These are phyloP conservation scores for Gopherus flavomarginatus DNA, from an alignment of 2,113 vertebrate species.

Conservation along the genomic window DNA sequence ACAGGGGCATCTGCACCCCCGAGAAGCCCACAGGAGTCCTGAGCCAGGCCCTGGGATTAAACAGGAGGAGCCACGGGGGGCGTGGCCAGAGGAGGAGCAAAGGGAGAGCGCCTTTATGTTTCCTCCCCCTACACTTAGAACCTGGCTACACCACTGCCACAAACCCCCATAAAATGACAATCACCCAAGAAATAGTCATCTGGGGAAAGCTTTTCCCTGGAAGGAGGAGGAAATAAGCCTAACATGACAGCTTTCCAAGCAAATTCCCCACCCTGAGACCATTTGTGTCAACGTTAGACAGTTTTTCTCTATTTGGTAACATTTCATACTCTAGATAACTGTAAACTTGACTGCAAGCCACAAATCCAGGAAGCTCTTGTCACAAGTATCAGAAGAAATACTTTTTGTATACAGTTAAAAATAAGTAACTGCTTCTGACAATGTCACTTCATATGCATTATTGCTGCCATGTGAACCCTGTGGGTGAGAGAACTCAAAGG, in stretches of 20 bases:
- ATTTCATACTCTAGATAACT: neutral
- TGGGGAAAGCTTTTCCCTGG: neutral
- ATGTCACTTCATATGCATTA: conserved; percentile 31
- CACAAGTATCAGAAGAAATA: conserved; percentile 32
- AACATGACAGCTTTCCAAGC: neutral
- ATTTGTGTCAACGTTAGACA: neutral
- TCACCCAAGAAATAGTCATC: neutral
- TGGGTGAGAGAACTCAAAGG: conserved; percentile 33
- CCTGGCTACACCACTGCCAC: neutral
- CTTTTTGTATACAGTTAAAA: conserved; percentile 21
- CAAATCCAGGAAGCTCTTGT: conserved; percentile 17
- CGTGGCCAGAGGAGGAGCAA: too few species aligned
- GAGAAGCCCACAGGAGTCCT: too few species aligned
- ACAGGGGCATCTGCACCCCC: too few species aligned
- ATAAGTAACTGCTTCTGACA: conserved; percentile 54
- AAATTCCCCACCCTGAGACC: neutral
- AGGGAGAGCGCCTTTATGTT: too few species aligned
- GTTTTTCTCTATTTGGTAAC: neutral
- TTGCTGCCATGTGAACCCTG: conserved; percentile 18
- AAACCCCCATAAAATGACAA: neutral
- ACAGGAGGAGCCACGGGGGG: too few species aligned
- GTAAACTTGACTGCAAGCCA: conserved; percentile 22
- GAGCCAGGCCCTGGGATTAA: too few species aligned
- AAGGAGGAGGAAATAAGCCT: neutral
- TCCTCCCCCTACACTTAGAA: too few species aligned